phyloP scores from a whole-genome alignment of 1,140 invertebrate species.

The Musca vetustissima region DNA sequence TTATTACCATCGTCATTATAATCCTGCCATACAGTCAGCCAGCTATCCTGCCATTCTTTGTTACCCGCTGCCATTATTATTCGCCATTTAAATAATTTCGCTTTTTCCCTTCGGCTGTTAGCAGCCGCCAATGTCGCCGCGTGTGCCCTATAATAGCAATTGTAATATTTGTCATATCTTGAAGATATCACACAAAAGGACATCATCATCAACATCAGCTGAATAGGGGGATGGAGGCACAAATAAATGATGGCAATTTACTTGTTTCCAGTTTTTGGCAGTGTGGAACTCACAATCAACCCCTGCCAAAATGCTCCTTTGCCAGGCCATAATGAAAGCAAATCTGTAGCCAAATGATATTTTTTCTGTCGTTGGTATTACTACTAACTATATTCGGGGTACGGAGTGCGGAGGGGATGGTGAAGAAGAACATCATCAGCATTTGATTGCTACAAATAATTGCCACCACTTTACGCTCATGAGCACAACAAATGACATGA shows the following conservation, averaged over 20 bases:
- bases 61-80: conserved; percentile 51
- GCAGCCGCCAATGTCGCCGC: conserved; percentile 7
- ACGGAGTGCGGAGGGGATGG: too few relatives aligned
- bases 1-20: conserved; percentile 55
- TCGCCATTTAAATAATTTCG: conserved; percentile 55
- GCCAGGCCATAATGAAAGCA: too few relatives aligned
- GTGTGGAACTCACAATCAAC: too few relatives aligned
- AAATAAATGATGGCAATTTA: too few relatives aligned
- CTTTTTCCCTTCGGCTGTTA: conserved; percentile 33
- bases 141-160: conserved; percentile 11
- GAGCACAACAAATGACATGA: conserved; percentile 25
- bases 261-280: too few relatives aligned
- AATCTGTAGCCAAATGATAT: background rate
- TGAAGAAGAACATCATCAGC: conserved; percentile 44
- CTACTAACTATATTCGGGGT: conserved; percentile 38
- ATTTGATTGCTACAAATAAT: conserved; percentile 56
- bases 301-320: background rate
- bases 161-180: background rate
- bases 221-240: too few relatives aligned
- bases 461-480: conserved; percentile 51
- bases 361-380: background rate
- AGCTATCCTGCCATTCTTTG: conserved; percentile 29
- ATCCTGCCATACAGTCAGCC: conserved; percentile 9
- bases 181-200: background rate
- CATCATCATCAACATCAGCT: background rate